phyloP scores from a whole-genome alignment of 1,140 invertebrate genomes.

The Saccostrea echinata region DNA sequence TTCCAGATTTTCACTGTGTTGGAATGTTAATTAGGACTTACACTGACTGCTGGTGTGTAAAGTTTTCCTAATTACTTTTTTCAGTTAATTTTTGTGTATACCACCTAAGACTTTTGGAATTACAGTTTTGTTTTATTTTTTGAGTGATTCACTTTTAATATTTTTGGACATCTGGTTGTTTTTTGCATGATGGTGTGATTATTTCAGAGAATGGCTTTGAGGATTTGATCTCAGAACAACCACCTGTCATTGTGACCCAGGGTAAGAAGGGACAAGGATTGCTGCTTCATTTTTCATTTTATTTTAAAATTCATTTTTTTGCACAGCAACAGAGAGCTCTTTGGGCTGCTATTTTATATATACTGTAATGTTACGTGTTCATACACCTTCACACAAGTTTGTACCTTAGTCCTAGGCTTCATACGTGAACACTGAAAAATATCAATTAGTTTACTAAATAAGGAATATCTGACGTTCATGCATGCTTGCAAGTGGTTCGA shows the following conservation, averaged over 20 bases:
- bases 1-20: conserved; percentile 16
- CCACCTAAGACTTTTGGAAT: neutral
- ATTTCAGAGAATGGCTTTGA: conserved; percentile 32
- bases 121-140: conserved; percentile 6
- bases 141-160: conserved; percentile 2
- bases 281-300: neutral
- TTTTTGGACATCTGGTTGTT: neutral
- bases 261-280: conserved; percentile 2
- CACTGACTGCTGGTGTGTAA: neutral
- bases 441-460: neutral
- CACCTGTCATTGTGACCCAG: conserved; percentile 9
- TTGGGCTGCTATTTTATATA: neutral
- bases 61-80: neutral
- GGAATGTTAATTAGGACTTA: neutral
- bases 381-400: neutral
- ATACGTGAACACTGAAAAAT: neutral
- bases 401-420: neutral
- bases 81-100: neutral
- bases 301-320: neutral
- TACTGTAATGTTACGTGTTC: neutral
- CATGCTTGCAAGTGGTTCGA: neutral
- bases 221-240: conserved; percentile 27
- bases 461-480: neutral
- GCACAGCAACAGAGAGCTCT: neutral
- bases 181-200: conserved; percentile 27